Conservation (phyloP, 2,888 invertebrate species). For the Netelia fuscicornis region DNA sequence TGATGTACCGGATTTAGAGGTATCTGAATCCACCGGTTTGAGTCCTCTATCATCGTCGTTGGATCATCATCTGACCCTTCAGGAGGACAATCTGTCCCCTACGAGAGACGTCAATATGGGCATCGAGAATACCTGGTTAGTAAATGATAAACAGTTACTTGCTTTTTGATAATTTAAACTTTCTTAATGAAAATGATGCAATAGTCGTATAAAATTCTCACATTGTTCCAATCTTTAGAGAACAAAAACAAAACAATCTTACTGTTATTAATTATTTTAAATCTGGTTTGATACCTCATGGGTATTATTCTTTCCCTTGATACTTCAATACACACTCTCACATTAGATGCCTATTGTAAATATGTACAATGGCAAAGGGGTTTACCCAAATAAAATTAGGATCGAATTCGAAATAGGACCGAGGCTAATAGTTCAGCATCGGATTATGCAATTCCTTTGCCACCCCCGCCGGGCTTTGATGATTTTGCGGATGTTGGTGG, state of each 20-base stretch:
- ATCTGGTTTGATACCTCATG: not conserved
- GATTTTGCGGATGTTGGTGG: slow-evolving; percentile 79
- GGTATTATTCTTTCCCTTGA: too few relatives aligned
- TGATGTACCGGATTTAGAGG: slow-evolving; percentile 79
- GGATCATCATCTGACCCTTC: slow-evolving; percentile 80
- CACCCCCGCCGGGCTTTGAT: slow-evolving; percentile 79
- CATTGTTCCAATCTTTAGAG: not conserved
- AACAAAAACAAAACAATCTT: not conserved
- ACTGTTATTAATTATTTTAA: not conserved
- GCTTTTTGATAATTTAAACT: not conserved
- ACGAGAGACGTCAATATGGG: slow-evolving; percentile 82
- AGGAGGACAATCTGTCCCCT: slow-evolving; percentile 79
- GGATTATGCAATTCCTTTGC: slow-evolving; percentile 81
- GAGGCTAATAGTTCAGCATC: slow-evolving; percentile 81
- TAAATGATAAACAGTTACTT: slow-evolving; percentile 14
- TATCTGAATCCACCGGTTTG: slow-evolving; percentile 81
- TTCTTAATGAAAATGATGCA: not conserved
- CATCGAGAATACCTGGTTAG: slow-evolving; percentile 85
- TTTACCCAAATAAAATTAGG: slow-evolving; percentile 10
- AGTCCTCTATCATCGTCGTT: slow-evolving; percentile 82
- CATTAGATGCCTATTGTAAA: not conserved
- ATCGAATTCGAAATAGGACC: slow-evolving; percentile 74
- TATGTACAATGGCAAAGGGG: not conserved
- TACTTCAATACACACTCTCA: not conserved
- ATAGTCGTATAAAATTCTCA: not conserved